A percentile compares a stretch with the other conserved stretches of the same genome.
phyloP scores from a whole-genome alignment of 2,797 vertebrate genomes.

The Gymnothorax javanicus region DNA sequence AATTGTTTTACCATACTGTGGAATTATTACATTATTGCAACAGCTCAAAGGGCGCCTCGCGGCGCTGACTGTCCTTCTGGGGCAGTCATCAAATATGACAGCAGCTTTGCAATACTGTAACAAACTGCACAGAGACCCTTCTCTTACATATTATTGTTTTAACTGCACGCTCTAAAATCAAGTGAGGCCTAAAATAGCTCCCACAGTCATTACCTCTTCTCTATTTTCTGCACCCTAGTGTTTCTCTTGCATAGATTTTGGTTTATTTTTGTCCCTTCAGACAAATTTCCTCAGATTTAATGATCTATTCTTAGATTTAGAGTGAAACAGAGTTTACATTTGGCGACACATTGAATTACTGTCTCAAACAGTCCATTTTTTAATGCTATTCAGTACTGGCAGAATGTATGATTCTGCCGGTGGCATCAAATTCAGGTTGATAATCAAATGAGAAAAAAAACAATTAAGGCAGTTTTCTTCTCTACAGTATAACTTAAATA shows the following conservation, averaged over 20 bases:
- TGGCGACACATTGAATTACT: too few relatives aligned
- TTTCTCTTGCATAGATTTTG: neutral
- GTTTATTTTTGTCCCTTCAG: constrained; percentile 29
- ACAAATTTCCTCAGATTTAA: constrained; percentile 48
- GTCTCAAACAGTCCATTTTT: too few relatives aligned
- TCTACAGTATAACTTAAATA: too few relatives aligned
- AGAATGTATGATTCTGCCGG: too few relatives aligned
- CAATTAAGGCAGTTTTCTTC: too few relatives aligned
- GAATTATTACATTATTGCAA: constrained; percentile 51
- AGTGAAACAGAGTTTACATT: neutral
- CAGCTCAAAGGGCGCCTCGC: constrained; percentile 15
- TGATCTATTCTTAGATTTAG: neutral
- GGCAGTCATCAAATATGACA: constrained; percentile 58
- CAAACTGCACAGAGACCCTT: constrained; percentile 53
- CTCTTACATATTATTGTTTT: constrained; percentile 47
- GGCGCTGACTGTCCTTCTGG: constrained; percentile 47
- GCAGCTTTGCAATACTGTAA: constrained; percentile 52
- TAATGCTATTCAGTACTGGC: too few relatives aligned
- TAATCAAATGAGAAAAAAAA: too few relatives aligned
- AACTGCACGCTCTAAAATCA: neutral
- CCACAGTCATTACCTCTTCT: constrained; percentile 1
- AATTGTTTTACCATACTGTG: constrained; percentile 33
- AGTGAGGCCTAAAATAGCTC: constrained; percentile 34
- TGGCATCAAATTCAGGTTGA: too few relatives aligned
- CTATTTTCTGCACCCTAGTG: neutral